Evolutionary conservation across 2,797 vertebrate species (phyloP), one percentile per base, ranked within the genome.

Genomic region (Melanotaenia parkinsoni): DNA sequence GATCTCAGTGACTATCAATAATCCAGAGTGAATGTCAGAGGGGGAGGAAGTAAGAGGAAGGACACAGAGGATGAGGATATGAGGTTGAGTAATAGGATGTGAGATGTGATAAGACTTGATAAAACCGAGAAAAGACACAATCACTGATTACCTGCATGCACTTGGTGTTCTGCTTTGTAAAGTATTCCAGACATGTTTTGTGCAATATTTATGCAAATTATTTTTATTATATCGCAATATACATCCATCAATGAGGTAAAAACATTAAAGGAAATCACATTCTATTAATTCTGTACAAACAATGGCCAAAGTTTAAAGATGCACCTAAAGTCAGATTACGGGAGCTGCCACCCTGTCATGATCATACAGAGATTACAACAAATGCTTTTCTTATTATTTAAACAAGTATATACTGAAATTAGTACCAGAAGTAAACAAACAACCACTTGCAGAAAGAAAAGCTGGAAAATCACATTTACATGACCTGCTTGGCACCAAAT

Each of bases 1-100:
- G 67, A 89, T 90, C 83, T 80, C 47, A 28, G 38, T 61, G 84
- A 76, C 83, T 73, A 84, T 86, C 79, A 77, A 87, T 91, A 79
- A 87, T 76, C 83, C 72, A 58, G 72, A 78, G 79, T 5, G 56
- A 87, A 87, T 72, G 81, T 84, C 80, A 85, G 47, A 67, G 45
- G 57, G 40, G 43, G 67, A 64, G 24, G 38, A 56, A 61, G 56
- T 67, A 72, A 47, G 32, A 72, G 70, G 33, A 67, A 33, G 59
- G 73, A 75, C 63, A 62, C 12, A 32, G 53, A 59, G 22, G 43
- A 66, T 35, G 30, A 45, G 64, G 28, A 74, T 45, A 72, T 5
- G 58, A 63, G 72, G 58, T 56, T 12, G 28, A 70, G 64, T 69
- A 77, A 70, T 56, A 62, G 63, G 73, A 77, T 71, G 67, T 63